Conservation (phyloP, 1,140 invertebrate species). For the Papilio helenus region DNA sequence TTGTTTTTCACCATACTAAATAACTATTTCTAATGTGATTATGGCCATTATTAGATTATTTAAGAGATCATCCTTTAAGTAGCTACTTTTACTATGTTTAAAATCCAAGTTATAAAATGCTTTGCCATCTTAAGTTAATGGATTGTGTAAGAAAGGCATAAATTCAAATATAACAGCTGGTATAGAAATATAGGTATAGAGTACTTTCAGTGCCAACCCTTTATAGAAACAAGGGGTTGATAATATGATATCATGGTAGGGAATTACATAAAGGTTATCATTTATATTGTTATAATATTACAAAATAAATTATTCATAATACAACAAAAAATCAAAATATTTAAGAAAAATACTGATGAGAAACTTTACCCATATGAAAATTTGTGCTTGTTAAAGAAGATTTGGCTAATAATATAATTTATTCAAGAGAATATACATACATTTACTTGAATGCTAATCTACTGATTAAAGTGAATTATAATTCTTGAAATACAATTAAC, state of each 20-base stretch:
- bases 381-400: constrained; percentile 33
- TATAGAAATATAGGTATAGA: not conserved
- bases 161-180: not conserved
- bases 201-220: too few species aligned
- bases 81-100: not conserved
- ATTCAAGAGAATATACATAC: not conserved
- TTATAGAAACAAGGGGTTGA: not conserved
- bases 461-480: constrained; percentile 18
- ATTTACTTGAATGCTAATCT: not conserved
- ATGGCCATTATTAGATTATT: constrained; percentile 1
- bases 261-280: not conserved
- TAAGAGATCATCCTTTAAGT: constrained; percentile 44
- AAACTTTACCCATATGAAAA: not conserved
- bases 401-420: not conserved
- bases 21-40: not conserved
- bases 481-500: not conserved
- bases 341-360: not conserved
- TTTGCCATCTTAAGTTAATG: not conserved
- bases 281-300: constrained; percentile 12
- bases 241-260: not conserved
- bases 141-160: not conserved
- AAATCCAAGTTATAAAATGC: not conserved
- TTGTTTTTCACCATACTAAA: not conserved
- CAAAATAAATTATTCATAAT: constrained; percentile 19
- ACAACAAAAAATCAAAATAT: constrained; percentile 25